Conservation (phyloP, 2,113 vertebrate species). For the Elaphurus davidianus region DNA sequence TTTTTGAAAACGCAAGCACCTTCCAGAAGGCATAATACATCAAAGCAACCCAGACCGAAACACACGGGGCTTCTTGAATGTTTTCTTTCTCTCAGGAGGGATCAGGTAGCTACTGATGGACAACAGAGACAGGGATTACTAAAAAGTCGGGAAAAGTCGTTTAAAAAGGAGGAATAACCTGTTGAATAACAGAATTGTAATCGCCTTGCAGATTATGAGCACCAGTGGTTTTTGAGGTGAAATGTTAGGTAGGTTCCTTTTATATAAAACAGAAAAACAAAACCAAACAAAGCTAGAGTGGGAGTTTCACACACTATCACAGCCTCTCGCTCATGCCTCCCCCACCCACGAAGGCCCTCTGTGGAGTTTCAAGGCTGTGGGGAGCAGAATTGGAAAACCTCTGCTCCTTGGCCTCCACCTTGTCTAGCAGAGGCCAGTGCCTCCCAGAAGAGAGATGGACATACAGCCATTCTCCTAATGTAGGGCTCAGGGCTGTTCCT, state of each 20-base stretch:
- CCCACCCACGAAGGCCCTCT: not conserved
- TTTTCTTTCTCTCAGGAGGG: not conserved
- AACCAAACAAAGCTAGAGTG: not conserved
- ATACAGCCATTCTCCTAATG: not conserved
- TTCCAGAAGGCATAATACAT: not conserved
- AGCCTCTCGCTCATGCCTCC: not conserved
- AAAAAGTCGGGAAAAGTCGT: not conserved
- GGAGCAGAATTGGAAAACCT: not conserved
- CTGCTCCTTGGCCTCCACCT: not conserved
- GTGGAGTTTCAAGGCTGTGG: not conserved
- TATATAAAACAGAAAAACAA: not conserved
- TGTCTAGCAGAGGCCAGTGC: not conserved
- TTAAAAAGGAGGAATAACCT: not conserved
- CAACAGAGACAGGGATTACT: not conserved
- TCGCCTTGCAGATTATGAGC: not conserved
- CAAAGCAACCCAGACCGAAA: not conserved
- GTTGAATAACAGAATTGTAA: not conserved
- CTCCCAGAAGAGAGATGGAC: not conserved
- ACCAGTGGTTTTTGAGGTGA: not conserved
- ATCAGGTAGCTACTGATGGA: not conserved
- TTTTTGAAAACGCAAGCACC: not conserved
- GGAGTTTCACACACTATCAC: not conserved
- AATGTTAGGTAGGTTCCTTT: not conserved
- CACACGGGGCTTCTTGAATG: not conserved
- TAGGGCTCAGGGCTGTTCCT: not conserved